Evolutionary conservation across 2,113 vertebrate species (phyloP), one percentile per base, ranked within the genome.

Genomic region (Marmota monax): DNA sequence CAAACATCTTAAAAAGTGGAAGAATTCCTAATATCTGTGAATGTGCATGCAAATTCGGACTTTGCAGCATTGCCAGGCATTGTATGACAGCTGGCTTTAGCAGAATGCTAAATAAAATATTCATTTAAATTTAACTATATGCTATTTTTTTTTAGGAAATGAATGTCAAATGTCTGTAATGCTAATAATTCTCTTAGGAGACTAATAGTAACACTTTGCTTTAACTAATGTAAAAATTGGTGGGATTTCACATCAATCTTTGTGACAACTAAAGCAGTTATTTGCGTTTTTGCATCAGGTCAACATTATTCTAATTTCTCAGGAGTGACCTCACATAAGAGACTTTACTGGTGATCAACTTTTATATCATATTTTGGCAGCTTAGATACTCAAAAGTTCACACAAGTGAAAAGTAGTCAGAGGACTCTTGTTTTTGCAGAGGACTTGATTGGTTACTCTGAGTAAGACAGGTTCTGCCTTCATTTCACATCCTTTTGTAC

Each of bases 101-200:
- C 69, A 94, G 69, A 97, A 95, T 84, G 27, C 45, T 86, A 53
- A 79, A 85, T 89, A 95, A 95, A 84, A 90, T 53, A 18, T 90
- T 79, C 58, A 80, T n/a, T 96, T 96, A 95, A 96, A 90, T 96
- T 83, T 88, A 93, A 86, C 73, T 56, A 39, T 79, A 37, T 39
- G 20, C 32, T 63, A 23, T 45, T 72, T 48, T 45, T 48, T 95
- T 37, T 92, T 4, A 84, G 32, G 70, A 92, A 90, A 84, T 70
- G 3, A 73, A 17, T 82, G n/a, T 77, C 53, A 94, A 92, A 90
- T 91, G 10, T 84, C 45, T 92, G 4, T 51, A 80, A 45, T 88
- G 34, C 5, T 94, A 89, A 76, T 92, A 80, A 45, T 86, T 90
- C 61, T 42, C n/a, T 77, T 34, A 39, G 18, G 72, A 67, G 20